phyloP scores from a whole-genome alignment of 2,888 invertebrate species.

The Homarus gammarus region DNA sequence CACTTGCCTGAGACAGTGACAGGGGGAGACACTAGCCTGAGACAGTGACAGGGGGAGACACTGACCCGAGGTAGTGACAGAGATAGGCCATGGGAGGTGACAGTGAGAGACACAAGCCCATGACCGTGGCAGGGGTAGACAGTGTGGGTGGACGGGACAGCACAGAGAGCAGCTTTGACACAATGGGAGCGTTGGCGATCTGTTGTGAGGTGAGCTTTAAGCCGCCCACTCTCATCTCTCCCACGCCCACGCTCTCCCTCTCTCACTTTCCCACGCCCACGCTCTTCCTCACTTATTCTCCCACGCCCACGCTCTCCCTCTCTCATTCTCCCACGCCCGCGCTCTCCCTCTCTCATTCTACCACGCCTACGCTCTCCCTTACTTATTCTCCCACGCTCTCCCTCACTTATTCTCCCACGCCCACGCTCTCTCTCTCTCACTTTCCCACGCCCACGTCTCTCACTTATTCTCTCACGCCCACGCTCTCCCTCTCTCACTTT shows the following conservation, averaged over 20 bases:
- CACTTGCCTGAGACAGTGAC: too few relatives aligned
- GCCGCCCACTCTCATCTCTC: not conserved
- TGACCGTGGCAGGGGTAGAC: too few relatives aligned
- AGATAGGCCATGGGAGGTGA: too few relatives aligned
- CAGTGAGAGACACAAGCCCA: too few relatives aligned
- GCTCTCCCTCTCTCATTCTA: conserved; percentile 37
- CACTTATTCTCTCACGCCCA: not conserved
- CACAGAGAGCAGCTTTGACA: too few relatives aligned
- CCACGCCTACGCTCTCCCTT: conserved; percentile 20
- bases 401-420: conserved; percentile 33
- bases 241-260: not conserved
- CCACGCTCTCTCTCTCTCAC: conserved; percentile 42
- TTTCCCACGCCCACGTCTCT: conserved; percentile 4
- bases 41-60: too few relatives aligned
- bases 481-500: too few relatives aligned
- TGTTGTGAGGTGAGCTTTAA: conserved; percentile 11
- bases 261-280: too few relatives aligned
- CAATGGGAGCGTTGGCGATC: too few relatives aligned
- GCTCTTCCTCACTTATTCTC: conserved; percentile 13
- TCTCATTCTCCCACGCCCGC: conserved; percentile 33
- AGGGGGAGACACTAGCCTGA: too few relatives aligned
- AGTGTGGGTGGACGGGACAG: too few relatives aligned
- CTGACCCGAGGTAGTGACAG: too few relatives aligned
- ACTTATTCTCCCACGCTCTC: conserved; percentile 32
- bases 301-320: conserved; percentile 32